Conservation (phyloP, 2,113 vertebrate species). For the Apus apus region DNA sequence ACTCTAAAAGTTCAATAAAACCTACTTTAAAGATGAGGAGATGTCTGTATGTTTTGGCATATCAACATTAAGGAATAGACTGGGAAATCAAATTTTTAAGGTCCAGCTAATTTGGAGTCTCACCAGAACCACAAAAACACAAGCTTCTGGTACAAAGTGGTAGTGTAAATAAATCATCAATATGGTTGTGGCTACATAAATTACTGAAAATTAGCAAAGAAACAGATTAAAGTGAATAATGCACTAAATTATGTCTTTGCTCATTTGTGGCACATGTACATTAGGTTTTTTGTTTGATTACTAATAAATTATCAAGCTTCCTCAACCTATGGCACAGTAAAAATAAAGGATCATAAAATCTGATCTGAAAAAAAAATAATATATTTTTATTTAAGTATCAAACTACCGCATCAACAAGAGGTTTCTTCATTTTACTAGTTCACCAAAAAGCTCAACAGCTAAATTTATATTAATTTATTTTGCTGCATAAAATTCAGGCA, state of each 20-base stretch:
- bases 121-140: background rate
- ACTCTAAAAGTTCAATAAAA: background rate
- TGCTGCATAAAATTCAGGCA: background rate
- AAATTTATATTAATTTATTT: background rate
- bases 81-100: background rate
- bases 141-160: background rate
- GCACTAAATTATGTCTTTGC: background rate
- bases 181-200: background rate
- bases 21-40: background rate
- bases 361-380: background rate
- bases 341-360: background rate
- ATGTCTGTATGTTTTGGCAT: background rate
- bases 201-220: background rate
- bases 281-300: background rate
- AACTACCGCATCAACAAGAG: background rate
- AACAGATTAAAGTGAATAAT: background rate
- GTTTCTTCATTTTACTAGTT: background rate
- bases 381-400: background rate
- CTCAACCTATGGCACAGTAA: background rate
- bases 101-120: background rate
- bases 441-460: background rate
- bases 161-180: background rate
- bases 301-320: background rate
- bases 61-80: background rate
- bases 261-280: background rate